Conservation (phyloP, 1,140 invertebrate species). For the Teleopsis dalmanni region DNA sequence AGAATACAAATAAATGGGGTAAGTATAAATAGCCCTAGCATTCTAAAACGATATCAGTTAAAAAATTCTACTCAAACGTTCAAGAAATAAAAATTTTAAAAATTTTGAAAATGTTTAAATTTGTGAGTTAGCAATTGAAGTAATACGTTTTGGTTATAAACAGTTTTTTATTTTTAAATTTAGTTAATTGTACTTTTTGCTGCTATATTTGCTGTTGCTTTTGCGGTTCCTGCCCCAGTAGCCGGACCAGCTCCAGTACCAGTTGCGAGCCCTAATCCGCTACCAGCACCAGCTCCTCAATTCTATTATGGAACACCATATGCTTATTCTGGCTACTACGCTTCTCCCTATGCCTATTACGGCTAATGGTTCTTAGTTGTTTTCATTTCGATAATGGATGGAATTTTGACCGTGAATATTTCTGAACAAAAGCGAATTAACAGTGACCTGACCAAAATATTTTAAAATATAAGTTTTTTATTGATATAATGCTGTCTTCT, state of each 20-base stretch:
- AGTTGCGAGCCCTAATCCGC: conserved; percentile 1
- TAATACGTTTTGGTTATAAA: not conserved
- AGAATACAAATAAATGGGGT: no score
- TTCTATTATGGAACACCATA: conserved; percentile 6
- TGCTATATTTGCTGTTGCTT: conserved; percentile 24
- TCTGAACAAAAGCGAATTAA: no score
- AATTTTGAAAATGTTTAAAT: conserved; percentile 44
- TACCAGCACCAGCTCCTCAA: conserved; percentile 19
- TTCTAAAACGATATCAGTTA: no score
- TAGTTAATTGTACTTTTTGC: conserved; percentile 29
- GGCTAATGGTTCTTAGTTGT: no score
- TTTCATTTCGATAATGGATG: no score
- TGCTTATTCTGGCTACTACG: conserved; percentile 18
- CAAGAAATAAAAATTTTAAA: no score
- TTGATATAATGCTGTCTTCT: no score
- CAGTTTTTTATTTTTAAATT: not conserved
- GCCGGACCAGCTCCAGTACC: conserved; percentile 20
- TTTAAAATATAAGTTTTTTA: no score
- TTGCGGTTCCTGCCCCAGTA: conserved; percentile 23
- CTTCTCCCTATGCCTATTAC: conserved; percentile 21
- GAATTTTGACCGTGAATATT: no score
- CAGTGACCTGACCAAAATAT: no score
- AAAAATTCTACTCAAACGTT: no score
- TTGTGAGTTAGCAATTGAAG: conserved; percentile 20
- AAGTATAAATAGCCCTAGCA: no score